Evolutionary conservation across 2,797 vertebrate species (phyloP).

Genomic region (Jordanella pulchra): DNA sequence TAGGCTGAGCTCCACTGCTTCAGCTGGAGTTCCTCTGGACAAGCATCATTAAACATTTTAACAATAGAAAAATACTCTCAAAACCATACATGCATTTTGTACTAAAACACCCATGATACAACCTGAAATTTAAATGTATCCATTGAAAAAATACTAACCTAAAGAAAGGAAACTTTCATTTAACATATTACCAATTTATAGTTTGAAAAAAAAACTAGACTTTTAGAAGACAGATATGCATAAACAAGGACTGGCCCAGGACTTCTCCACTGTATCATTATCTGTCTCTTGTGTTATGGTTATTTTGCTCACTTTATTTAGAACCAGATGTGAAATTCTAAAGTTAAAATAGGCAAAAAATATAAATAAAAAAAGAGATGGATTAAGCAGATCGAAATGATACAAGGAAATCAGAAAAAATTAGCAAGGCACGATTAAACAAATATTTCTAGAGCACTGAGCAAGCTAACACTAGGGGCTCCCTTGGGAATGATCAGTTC

Average conservation of each 20-base stretch:
- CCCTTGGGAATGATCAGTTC: constrained; percentile 65
- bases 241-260: neutral
- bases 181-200: neutral
- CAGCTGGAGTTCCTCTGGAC: neutral
- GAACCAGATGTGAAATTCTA: neutral
- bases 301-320: neutral
- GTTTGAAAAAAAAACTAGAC: neutral
- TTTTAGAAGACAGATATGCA: neutral
- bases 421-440: constrained; percentile 38
- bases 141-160: neutral
- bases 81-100: neutral
- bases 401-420: constrained; percentile 1
- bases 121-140: neutral
- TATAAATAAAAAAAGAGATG: neutral
- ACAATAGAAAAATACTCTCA: neutral
- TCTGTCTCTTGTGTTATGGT: neutral
- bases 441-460: constrained; percentile 45
- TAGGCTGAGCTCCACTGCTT: neutral
- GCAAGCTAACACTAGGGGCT: constrained; percentile 55
- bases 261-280: neutral
- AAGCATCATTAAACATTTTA: neutral
- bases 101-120: neutral
- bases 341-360: neutral
- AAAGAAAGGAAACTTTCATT: neutral
- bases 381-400: neutral